These are phyloP conservation scores for Podarcis cretensis DNA, from an alignment of 2,113 vertebrate genomes.

Conservation along the genomic window DNA sequence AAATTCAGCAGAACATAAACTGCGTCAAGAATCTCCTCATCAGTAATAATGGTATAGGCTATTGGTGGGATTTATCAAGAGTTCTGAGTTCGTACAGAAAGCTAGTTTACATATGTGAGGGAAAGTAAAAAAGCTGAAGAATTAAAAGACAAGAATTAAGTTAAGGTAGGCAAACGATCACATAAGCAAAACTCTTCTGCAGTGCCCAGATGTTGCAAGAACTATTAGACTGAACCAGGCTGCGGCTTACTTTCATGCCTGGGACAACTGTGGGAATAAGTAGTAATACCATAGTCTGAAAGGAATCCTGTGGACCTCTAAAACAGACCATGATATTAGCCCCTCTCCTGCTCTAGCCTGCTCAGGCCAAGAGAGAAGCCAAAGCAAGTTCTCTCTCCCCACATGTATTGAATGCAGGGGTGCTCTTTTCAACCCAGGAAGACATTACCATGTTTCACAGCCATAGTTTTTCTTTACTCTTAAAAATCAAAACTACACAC, in stretches of 20 bases:
- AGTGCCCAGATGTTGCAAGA: neutral
- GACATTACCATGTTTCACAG: neutral
- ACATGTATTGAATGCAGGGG: neutral
- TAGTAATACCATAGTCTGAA: neutral
- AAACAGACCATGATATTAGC: neutral
- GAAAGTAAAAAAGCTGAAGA: neutral
- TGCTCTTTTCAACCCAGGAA: neutral
- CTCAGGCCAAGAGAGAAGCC: no score
- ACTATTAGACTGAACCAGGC: neutral
- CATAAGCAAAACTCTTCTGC: constrained; percentile 10
- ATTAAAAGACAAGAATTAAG: neutral
- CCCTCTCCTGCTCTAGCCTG: neutral
- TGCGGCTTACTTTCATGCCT: rapidly evolving
- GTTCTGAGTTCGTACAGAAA: neutral
- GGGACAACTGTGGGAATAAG: neutral
- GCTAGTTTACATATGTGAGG: constrained; percentile 8
- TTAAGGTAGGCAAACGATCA: neutral
- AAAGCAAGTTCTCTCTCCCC: no score
- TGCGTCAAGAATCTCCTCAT: constrained; percentile 22
- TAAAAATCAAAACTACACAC: neutral
- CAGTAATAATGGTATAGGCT: neutral
- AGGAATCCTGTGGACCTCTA: neutral
- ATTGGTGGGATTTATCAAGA: constrained; percentile 18
- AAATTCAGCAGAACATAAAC: constrained; percentile 19
- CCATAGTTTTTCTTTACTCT: neutral